phyloP scores from a whole-genome alignment of 2,113 vertebrate genomes.

The Stegastes partitus region DNA sequence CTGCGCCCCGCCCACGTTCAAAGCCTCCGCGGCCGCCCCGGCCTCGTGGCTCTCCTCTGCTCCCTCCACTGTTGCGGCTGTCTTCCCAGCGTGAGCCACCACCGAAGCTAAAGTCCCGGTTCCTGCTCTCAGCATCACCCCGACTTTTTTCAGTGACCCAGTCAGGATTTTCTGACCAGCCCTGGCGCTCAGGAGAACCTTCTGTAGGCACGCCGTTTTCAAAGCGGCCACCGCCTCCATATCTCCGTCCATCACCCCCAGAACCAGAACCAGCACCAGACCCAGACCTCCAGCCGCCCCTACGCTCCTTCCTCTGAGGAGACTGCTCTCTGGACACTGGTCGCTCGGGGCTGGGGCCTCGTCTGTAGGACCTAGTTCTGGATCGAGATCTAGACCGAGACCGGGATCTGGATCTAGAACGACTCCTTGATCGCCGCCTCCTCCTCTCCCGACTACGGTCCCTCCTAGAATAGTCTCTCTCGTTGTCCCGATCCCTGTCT shows the following conservation, averaged over 20 bases:
- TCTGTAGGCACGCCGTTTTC: slow-evolving; percentile 80
- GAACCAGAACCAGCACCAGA: slow-evolving; percentile 37
- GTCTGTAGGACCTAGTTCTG: slow-evolving; percentile 86
- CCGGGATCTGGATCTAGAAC: slow-evolving; percentile 74
- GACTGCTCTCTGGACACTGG: slow-evolving; percentile 87
- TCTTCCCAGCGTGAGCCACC: slow-evolving; percentile 88
- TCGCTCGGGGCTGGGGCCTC: slow-evolving; percentile 84
- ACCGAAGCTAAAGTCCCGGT: slow-evolving; percentile 81
- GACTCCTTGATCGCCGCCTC: slow-evolving; percentile 87
- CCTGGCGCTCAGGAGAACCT: slow-evolving; percentile 83
- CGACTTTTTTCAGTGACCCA: slow-evolving; percentile 93
- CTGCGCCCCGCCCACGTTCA: slow-evolving; percentile 85
- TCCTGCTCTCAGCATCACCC: slow-evolving; percentile 82
- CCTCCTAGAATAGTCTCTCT: slow-evolving; percentile 81
- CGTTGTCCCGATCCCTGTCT: slow-evolving; percentile 74
- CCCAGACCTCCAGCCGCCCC: slow-evolving; percentile 71
- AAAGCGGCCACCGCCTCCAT: slow-evolving; percentile 81
- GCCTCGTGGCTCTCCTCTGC: slow-evolving; percentile 83
- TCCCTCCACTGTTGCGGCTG: slow-evolving; percentile 43
- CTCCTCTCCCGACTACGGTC: slow-evolving; percentile 87
- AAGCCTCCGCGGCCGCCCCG: slow-evolving; percentile 81
- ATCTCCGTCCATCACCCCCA: slow-evolving; percentile 85
- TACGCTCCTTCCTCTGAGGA: slow-evolving; percentile 89
- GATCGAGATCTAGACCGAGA: slow-evolving; percentile 89
- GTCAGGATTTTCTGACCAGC: slow-evolving; percentile 89